A percentile compares a stretch with the other conserved stretches of the same genome.
phyloP scores from a whole-genome alignment of 2,888 invertebrate genomes.

The Protophormia terraenovae region DNA sequence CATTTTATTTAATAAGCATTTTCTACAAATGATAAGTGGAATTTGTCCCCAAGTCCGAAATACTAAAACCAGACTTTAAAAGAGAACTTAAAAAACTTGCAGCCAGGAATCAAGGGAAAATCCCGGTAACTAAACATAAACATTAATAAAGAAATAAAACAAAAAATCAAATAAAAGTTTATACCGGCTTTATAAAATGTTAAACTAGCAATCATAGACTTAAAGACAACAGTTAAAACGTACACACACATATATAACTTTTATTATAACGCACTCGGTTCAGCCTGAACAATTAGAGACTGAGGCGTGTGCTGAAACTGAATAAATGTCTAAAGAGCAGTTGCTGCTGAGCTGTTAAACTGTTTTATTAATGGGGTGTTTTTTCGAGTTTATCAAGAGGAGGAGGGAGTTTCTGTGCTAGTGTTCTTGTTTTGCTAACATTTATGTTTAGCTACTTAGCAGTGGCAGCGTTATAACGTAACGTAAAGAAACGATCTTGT shows the following conservation, averaged over 20 bases:
- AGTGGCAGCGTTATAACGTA: conserved; percentile 23
- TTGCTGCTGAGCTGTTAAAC: background rate
- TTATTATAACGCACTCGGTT: background rate
- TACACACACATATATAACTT: background rate
- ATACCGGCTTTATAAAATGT: background rate
- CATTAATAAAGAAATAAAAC: background rate
- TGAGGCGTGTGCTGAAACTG: background rate
- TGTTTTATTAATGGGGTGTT: background rate
- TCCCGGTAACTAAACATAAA: background rate
- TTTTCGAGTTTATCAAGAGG: background rate
- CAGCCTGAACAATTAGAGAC: background rate
- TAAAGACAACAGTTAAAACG: background rate
- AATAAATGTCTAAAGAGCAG: too few species aligned
- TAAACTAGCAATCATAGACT: conserved; percentile 23
- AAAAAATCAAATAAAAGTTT: background rate
- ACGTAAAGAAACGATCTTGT: conserved; percentile 39
- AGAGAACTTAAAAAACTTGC: background rate
- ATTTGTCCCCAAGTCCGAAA: background rate
- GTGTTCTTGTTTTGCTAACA: too few species aligned
- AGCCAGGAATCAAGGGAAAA: background rate
- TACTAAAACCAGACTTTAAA: background rate
- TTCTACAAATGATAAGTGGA: background rate
- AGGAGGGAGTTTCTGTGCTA: too few species aligned
- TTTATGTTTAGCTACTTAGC: background rate
- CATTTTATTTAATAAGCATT: background rate